Conservation (phyloP, 2,113 vertebrate genomes). For the Ciconia boyciana region DNA sequence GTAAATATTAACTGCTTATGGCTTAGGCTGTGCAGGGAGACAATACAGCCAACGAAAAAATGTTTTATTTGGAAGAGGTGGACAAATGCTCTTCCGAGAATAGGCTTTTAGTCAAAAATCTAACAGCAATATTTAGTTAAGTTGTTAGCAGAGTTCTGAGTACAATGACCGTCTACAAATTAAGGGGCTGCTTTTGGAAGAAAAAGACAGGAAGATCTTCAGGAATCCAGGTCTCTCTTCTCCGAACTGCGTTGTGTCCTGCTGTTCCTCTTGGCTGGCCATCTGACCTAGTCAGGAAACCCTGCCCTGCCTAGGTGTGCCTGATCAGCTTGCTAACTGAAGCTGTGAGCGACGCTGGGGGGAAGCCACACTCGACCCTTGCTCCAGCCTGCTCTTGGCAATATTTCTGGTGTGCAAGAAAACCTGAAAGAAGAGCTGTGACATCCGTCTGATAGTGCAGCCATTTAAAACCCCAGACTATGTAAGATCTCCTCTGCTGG, state of each 20-base stretch:
- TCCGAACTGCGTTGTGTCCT: neutral
- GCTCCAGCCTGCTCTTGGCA: neutral
- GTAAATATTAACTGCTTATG: neutral
- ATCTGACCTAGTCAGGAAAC: accelerated
- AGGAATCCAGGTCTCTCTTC: neutral
- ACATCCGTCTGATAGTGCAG: neutral
- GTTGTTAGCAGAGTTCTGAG: neutral
- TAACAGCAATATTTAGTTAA: neutral
- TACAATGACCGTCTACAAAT: neutral
- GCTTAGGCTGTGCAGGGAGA: neutral
- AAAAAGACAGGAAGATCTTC: neutral
- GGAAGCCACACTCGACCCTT: neutral
- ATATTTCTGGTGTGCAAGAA: neutral
- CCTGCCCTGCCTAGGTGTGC: neutral
- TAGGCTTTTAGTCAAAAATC: neutral
- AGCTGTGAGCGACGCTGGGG: accelerated
- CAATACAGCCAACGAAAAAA: neutral
- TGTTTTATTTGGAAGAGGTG: neutral
- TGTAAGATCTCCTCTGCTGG: neutral
- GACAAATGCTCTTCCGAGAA: neutral
- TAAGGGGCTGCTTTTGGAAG: neutral
- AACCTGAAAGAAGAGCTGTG: neutral
- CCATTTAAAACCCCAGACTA: neutral
- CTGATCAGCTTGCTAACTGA: neutral
- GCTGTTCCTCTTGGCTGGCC: neutral